Evolutionary conservation across 1,140 invertebrate genomes (phyloP).

Genomic region (Melanaphis sacchari): DNA sequence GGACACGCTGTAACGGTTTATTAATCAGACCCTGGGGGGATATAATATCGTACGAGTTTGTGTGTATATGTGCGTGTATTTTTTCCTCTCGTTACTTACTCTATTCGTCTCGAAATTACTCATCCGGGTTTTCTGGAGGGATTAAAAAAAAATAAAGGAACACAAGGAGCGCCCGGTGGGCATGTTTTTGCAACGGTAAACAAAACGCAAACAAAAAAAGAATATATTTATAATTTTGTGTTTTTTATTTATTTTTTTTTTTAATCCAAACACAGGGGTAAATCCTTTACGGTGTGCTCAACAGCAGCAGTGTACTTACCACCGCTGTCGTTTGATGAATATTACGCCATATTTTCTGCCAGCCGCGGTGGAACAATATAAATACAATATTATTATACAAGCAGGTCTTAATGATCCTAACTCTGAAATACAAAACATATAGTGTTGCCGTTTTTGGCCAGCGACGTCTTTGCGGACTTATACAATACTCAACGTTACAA

Average conservation of each 20-base stretch:
- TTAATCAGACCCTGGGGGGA: slow-evolving; percentile 36
- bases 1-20: slow-evolving; percentile 14
- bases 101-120: neutral
- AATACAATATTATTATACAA: neutral
- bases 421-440: too few relatives aligned
- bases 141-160: slow-evolving; percentile 32
- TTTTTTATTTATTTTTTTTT: neutral
- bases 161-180: slow-evolving; percentile 4
- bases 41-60: neutral
- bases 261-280: neutral
- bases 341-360: neutral
- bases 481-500: too few relatives aligned
- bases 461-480: too few relatives aligned
- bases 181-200: slow-evolving; percentile 18
- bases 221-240: neutral
- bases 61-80: neutral
- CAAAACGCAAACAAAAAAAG: neutral
- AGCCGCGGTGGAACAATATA: neutral
- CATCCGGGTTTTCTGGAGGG: slow-evolving; percentile 1
- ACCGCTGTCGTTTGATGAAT: neutral
- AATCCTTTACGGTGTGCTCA: slow-evolving; percentile 10
- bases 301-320: neutral
- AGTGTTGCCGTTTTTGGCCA: neutral
- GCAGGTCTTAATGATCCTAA: neutral
- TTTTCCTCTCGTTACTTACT: neutral